Evolutionary conservation across 1,140 invertebrate species (phyloP), one percentile per base, ranked within the genome.

Genomic region (Eueides isabella): DNA sequence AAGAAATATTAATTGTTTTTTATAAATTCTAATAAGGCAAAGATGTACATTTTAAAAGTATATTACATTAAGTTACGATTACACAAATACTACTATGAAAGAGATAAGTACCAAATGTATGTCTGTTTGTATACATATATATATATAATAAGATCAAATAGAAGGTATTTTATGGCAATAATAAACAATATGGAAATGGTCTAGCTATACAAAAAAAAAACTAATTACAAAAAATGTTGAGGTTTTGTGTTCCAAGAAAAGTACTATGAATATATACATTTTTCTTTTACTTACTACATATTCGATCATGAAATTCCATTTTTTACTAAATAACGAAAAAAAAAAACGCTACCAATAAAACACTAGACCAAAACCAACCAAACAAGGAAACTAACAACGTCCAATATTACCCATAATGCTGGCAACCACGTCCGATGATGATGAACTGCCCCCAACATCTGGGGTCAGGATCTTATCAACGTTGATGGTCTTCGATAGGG

Each of bases 391-490:
- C 11, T 81, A 81, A 44, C 73, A 81, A 28, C 73, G 74, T 19
- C 87, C 86, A 72, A 95, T 91, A 81, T 96, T 95, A 85, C 95
- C 94, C 77, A 96, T 94, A 79, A 97, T 96, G 67, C 94, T 94
- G 71, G 96, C 94, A 38, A 97, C 94, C 5, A 97, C 95, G 12
- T 97, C 96, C 5, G 95, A 94, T 62, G 96, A 96, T 6, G 94
- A 95, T 11, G 95, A 93, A 5, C 86, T 94, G 11, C 96, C 96
- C 16, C 96, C 96, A 44, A 96, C 88, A 90, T 97, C 96, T 71
- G 96, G 95, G 1, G 97, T 98, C 71, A 97, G 95, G 44, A 98
- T 94, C 76, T 96, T 94, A 87, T 98, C 98, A 48, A 96, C 95
- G 85, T 97, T 97, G 72, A 99, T 94, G 11, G 88, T 90, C 70